Percentiles rank a stretch among this genome's conserved stretches.
Conservation (phyloP, 1,140 invertebrate species). For the Aleiodes sp. region DNA sequence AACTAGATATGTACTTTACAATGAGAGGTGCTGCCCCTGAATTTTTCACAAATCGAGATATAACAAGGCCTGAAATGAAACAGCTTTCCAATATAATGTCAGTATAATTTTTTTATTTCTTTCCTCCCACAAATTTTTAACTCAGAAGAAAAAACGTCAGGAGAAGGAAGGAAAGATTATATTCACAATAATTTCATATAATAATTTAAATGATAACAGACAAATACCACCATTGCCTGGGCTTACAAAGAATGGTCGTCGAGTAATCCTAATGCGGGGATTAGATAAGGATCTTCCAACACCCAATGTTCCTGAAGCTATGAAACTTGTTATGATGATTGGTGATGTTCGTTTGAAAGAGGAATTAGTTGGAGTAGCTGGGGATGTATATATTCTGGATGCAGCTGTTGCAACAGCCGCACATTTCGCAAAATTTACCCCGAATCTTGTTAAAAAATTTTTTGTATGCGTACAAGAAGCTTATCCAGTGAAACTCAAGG, state of each 20-base stretch:
- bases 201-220: conserved; percentile 63
- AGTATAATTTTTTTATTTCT: conserved; percentile 51
- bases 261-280: conserved; percentile 78
- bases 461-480: conserved; percentile 85
- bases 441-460: conserved; percentile 81
- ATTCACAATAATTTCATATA: conserved; percentile 4
- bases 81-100: conserved; percentile 78
- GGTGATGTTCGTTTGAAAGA: conserved; percentile 81
- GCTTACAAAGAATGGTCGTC: conserved; percentile 78
- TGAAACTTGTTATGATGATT: conserved; percentile 84
- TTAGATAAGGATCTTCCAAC: conserved; percentile 69
- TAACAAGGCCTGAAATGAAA: conserved; percentile 74
- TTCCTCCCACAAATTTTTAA: no score
- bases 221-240: conserved; percentile 81
- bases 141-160: no score
- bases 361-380: conserved; percentile 79
- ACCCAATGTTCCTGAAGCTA: conserved; percentile 72
- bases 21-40: conserved; percentile 85
- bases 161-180: no score
- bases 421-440: conserved; percentile 81
- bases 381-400: conserved; percentile 83
- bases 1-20: conserved; percentile 85
- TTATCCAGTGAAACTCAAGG: conserved; percentile 85
- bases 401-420: conserved; percentile 77
- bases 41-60: conserved; percentile 81